A percentile compares a stretch with the other conserved stretches of the same genome.
phyloP scores from a whole-genome alignment of 2,113 vertebrate genomes.

The Chionodraco myersi region DNA sequence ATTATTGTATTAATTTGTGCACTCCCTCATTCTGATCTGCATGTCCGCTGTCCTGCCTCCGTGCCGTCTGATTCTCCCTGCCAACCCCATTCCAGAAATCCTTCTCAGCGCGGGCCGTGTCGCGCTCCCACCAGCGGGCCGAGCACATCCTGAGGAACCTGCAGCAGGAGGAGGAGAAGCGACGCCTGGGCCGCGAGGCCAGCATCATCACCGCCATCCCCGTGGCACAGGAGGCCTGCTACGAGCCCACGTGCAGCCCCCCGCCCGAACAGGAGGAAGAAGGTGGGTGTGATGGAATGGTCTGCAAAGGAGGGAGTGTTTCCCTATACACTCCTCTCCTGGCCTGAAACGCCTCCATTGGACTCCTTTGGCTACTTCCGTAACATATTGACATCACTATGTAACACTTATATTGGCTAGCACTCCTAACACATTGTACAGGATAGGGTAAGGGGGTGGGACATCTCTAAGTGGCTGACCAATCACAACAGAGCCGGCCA shows the following conservation, averaged over 20 bases:
- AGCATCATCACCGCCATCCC: conserved; percentile 98
- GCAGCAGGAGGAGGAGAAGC: conserved; percentile 98
- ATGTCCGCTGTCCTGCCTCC: conserved; percentile 2
- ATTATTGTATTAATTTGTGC: conserved; percentile 7
- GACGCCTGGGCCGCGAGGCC: conserved; percentile 94
- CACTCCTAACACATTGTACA: no score
- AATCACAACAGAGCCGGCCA: no score
- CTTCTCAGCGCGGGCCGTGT: conserved; percentile 97
- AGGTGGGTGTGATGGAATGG: conserved; percentile 83
- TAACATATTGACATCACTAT: no score
- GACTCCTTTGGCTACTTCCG: no score
- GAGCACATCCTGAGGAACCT: conserved; percentile 99
- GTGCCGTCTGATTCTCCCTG: conserved; percentile 9
- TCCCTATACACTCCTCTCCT: no score
- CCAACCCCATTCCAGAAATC: conserved; percentile 88
- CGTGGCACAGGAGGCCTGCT: conserved; percentile 97
- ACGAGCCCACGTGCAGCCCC: conserved; percentile 94
- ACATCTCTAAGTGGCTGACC: no score
- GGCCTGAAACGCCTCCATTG: no score
- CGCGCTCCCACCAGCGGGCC: conserved; percentile 96
- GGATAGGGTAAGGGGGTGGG: no score
- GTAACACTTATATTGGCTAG: no score
- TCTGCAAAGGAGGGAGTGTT: no score
- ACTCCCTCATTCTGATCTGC: conserved; percentile 25
- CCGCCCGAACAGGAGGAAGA: conserved; percentile 97